Base-by-base conservation (phyloP, 2,888 invertebrate genomes). In the Drosophila mettleri region DNA sequence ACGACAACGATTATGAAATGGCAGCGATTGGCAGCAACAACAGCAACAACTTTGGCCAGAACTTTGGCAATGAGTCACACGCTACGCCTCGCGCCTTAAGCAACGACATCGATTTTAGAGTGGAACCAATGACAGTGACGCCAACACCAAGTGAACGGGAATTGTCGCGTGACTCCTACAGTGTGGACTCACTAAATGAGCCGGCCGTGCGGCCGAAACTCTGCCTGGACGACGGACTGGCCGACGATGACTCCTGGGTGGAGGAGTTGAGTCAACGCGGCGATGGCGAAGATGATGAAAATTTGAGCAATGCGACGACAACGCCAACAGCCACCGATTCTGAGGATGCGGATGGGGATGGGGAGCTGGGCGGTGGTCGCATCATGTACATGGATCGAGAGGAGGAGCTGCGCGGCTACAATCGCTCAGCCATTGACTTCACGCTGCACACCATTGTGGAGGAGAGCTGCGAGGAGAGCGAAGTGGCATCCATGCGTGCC, bases 381-480 rank as follows among this genome's bases (percentile, higher is more conserved):
- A 70, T 86, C 16, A 92, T 93, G 69, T 94, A 95, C 67, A 94
- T 94, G 14, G 95, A 96, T 84, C 94, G 96, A 6, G 96, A 97
- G 86, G 97, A 97, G 69, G 97, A 97, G 72, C 93, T 97, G 45
- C 93, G 96, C 5, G 95, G 95, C n/a, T 97, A 97, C 90, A 96
- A 96, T 90, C 94, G 97, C 55, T 94, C 96, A 61, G 95, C 95
- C 1, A 95, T 97, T 87, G 97, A 98, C 92, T 97, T 97, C 90
- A 97, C 97, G 2, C 93, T 98, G 72, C 98, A 98, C 90, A 98
- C 98, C 1, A 98, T 98, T 80, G 96, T 97, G 29, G 98, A 98
- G 93, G 98, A 98, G 92, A 97, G 97, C 87, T 98, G 98, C 91
- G 98, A 98, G 93, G 98, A 98, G 92, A 97, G 97, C 92, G 97